A percentile compares a stretch with the other conserved stretches of the same genome.
These are phyloP conservation scores for Baronia brevicornis DNA, from an alignment of 2,888 invertebrate species.

Conservation along the genomic window DNA sequence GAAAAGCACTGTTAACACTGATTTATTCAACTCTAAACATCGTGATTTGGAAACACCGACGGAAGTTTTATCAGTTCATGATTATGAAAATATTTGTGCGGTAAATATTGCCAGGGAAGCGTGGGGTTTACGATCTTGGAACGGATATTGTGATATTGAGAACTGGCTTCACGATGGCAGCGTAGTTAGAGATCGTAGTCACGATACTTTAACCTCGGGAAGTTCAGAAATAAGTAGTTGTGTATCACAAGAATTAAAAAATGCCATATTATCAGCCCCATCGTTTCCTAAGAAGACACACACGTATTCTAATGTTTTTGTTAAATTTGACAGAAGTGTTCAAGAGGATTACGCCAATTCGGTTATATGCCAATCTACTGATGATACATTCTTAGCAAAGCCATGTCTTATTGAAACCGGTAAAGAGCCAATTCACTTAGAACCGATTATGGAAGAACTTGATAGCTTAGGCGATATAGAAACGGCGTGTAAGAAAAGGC, in stretches of 20 bases:
- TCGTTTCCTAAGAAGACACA: conserved; percentile 59
- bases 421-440: conserved; percentile 72
- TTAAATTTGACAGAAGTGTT: conserved; percentile 56
- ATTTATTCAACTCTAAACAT: conserved; percentile 49
- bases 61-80: conserved; percentile 77
- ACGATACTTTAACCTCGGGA: conserved; percentile 73
- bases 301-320: conserved; percentile 66
- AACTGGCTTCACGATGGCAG: conserved; percentile 79
- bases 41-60: conserved; percentile 73
- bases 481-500: conserved; percentile 48
- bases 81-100: conserved; percentile 80
- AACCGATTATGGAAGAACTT: conserved; percentile 74
- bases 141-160: conserved; percentile 79
- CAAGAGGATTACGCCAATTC: conserved; percentile 73
- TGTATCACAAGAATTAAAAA: conserved; percentile 61
- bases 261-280: conserved; percentile 59
- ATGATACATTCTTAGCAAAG: conserved; percentile 71
- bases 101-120: conserved; percentile 79
- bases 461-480: conserved; percentile 71
- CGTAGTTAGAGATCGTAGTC: conserved; percentile 73
- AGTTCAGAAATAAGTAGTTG: conserved; percentile 75
- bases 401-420: conserved; percentile 69
- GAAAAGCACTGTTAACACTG: conserved; percentile 45
- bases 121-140: conserved; percentile 79
- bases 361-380: conserved; percentile 61